These are phyloP conservation scores for Chauna torquata DNA, from an alignment of 2,113 vertebrate genomes.

Conservation along the genomic window DNA sequence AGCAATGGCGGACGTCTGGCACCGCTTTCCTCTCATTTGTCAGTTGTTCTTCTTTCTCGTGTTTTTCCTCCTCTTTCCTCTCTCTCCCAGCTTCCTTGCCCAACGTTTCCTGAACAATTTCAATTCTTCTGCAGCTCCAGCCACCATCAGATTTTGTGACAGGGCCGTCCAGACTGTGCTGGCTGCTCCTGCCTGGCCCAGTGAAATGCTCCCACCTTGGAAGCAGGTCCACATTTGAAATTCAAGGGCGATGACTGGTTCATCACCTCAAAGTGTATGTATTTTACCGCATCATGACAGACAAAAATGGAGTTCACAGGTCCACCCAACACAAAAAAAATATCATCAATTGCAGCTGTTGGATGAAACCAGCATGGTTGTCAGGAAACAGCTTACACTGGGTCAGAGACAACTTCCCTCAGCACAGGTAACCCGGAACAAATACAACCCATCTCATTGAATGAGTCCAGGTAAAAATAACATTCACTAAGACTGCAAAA, in stretches of 20 bases:
- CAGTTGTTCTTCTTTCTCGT: background rate
- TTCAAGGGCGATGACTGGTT: background rate
- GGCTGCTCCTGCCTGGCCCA: background rate
- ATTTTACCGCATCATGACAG: background rate
- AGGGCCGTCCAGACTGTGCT: accelerated
- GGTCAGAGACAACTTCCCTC: background rate
- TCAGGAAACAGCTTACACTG: background rate
- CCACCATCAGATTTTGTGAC: accelerated
- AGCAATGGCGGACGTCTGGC: background rate
- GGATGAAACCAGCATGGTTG: accelerated
- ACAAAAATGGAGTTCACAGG: accelerated
- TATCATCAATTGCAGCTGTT: background rate
- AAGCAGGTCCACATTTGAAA: background rate
- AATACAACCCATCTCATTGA: background rate
- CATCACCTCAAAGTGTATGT: background rate
- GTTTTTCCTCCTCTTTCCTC: background rate
- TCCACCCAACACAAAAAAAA: accelerated
- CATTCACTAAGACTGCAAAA: background rate
- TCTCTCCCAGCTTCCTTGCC: background rate
- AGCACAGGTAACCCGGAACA: background rate
- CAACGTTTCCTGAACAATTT: accelerated
- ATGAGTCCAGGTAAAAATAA: background rate
- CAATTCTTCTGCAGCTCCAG: background rate
- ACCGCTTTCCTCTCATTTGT: background rate
- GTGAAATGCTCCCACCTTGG: background rate